These are phyloP conservation scores for Gasterosteus aculeatus DNA, from an alignment of 2,113 vertebrate species.

Conservation along the genomic window DNA sequence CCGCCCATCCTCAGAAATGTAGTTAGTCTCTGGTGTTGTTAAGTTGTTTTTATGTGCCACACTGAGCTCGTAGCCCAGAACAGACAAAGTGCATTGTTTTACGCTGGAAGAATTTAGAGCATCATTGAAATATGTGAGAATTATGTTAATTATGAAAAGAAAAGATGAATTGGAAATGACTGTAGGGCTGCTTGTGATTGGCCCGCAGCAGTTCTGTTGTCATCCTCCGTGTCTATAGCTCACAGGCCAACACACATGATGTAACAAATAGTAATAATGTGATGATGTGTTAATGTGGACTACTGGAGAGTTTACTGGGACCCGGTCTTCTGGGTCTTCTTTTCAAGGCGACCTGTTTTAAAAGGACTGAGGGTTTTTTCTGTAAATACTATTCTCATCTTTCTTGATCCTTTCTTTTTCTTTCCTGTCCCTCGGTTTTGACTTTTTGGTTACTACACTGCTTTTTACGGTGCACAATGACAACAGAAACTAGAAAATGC, in stretches of 20 bases:
- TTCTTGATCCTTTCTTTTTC: slow-evolving; percentile 27
- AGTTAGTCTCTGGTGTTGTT: slow-evolving; percentile 66
- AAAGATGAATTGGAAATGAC: slow-evolving; percentile 63
- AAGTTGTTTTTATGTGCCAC: slow-evolving; percentile 69
- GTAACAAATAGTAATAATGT: slow-evolving; percentile 78
- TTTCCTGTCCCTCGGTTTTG: slow-evolving; percentile 39
- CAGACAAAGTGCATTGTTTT: slow-evolving; percentile 76
- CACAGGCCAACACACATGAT: slow-evolving; percentile 78
- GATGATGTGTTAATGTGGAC: slow-evolving; percentile 56
- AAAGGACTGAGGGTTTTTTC: slow-evolving; percentile 7
- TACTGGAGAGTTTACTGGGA: slow-evolving; percentile 67
- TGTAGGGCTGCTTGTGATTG: slow-evolving; percentile 65
- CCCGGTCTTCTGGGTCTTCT: slow-evolving; percentile 50
- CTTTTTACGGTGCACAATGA: slow-evolving; percentile 1
- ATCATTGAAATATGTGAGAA: slow-evolving; percentile 69
- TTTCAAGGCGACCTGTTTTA: slow-evolving; percentile 51
- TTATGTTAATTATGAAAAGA: slow-evolving; percentile 76
- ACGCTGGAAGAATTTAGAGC: slow-evolving; percentile 66
- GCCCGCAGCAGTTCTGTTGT: slow-evolving; percentile 74
- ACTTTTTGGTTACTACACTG: slow-evolving; percentile 18
- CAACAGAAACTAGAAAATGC: too few species aligned
- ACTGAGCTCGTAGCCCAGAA: slow-evolving; percentile 62
- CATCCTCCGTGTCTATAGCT: slow-evolving; percentile 73
- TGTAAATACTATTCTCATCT: slow-evolving; percentile 6
- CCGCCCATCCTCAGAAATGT: slow-evolving; percentile 56